Conservation (phyloP, 2,797 vertebrate species). For the Epinephelus awoara region DNA sequence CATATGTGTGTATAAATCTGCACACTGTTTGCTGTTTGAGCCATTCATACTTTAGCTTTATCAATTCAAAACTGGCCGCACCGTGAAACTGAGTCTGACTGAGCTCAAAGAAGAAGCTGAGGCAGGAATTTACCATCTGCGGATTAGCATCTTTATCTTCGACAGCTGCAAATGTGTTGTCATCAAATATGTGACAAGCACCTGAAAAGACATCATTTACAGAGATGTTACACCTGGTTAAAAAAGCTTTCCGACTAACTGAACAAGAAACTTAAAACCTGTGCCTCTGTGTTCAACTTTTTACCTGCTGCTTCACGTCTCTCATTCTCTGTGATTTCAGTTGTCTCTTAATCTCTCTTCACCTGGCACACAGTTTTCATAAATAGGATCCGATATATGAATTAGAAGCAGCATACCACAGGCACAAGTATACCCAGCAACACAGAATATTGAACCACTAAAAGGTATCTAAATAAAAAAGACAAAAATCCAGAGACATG, state of each 20-base stretch:
- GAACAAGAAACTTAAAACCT: not conserved
- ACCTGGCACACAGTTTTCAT: conserved; percentile 9
- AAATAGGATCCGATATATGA: conserved; percentile 5
- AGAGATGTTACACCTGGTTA: not conserved
- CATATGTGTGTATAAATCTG: not conserved
- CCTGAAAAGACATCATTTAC: not conserved
- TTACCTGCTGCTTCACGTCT: not conserved
- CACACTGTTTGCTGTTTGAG: conserved; percentile 8
- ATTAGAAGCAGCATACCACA: not conserved
- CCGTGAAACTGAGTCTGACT: not conserved
- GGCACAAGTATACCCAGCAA: not conserved
- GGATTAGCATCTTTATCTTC: not conserved
- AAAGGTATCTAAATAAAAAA: conserved; percentile 1
- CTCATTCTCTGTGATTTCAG: not conserved
- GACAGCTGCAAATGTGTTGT: not conserved
- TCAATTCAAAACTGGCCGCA: not conserved
- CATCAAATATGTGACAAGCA: not conserved
- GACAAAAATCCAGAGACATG: conserved; percentile 34
- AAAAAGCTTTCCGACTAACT: not conserved
- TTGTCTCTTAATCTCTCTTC: not conserved
- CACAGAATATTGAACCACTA: not conserved
- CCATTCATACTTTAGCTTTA: not conserved
- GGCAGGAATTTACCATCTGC: not conserved
- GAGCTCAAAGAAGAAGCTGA: not conserved
- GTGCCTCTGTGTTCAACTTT: not conserved